Base-by-base conservation (phyloP, 2,888 invertebrate species). In the Luffia ferchaultella region DNA sequence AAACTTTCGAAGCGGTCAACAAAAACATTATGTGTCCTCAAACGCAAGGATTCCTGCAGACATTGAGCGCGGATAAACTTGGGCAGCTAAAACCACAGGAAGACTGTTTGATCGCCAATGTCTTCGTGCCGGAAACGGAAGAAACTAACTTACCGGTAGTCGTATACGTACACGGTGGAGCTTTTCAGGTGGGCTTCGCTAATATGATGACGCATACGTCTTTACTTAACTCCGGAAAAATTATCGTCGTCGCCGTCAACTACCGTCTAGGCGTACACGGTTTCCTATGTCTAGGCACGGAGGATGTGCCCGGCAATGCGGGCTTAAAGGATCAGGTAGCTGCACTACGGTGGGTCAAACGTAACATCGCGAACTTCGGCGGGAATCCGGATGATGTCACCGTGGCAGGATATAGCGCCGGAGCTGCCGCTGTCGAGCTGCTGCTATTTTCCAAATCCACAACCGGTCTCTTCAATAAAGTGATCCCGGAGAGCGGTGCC, bases 81-180 rank as follows among this genome's bases (percentile, higher is more conserved):
- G n/a, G n/a, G n/a, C 42, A 49, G 2, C 20, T 20, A 1, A 15
- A n/a, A 1, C 17, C 20, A 17, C 1, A 49, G 16, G 74, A 76
- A 57, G 66, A 77, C 51, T 79, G 78, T 52, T 63, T 79, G 1
- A 60, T 71, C 18, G 60, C 72, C 2, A 79, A 70, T 54, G 62
- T 79, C 2, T 74, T 63, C 45, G 66, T 69, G 0, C 73, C 75
- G 2, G 61, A 68, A 30, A 68, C 65, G 20, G 49, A 55, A 42
- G 57, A 60, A 20, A 58, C 49, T 2, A 61, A 65, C 18, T 52
- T 71, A 2, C 71, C 83, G 2, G 49, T 49, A 1, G 49, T 49
- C n/a, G 30, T 43, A 1, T 49, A 49, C 16, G 19, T 49, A 3
- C 49, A 49, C 20, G 49, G 49, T 20, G 49, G 49, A 19, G 49